Conservation (phyloP, 2,797 vertebrate genomes). For the Lepidocolaptes lacrymiger region DNA sequence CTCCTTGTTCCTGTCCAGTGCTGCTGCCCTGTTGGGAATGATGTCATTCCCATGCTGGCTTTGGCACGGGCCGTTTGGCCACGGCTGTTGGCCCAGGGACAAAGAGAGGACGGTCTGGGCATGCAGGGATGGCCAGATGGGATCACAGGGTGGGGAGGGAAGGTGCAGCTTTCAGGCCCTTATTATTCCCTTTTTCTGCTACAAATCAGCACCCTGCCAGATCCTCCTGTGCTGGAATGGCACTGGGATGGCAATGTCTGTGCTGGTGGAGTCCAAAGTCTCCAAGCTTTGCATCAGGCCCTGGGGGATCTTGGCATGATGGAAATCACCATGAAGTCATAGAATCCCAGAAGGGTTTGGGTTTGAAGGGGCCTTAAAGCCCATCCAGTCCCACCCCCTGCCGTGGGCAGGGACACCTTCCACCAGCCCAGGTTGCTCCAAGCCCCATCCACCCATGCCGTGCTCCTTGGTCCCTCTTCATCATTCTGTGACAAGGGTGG, state of each 20-base stretch:
- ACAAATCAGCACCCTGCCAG: accelerated
- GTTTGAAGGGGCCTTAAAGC: neutral
- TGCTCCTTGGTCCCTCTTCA: neutral
- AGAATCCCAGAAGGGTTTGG: neutral
- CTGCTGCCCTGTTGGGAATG: neutral
- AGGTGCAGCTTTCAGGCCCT: neutral
- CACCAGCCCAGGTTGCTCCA: neutral
- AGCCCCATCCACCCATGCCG: accelerated
- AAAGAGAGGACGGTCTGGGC: neutral
- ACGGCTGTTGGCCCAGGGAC: neutral
- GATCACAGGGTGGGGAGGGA: neutral
- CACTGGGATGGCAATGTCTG: accelerated
- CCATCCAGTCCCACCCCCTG: neutral
- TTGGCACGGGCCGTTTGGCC: neutral
- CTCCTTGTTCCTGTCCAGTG: accelerated
- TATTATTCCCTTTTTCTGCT: neutral
- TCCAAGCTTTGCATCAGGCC: neutral
- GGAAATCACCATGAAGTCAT: accelerated
- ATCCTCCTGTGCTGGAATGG: neutral
- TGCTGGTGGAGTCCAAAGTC: too few species aligned
- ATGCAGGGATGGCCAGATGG: neutral
- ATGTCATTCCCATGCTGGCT: neutral
- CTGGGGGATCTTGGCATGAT: accelerated
- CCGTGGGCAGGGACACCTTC: neutral
- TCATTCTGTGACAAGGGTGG: accelerated